Base-by-base conservation (phyloP, 2,888 invertebrate species). In the Adineta ricciae region DNA sequence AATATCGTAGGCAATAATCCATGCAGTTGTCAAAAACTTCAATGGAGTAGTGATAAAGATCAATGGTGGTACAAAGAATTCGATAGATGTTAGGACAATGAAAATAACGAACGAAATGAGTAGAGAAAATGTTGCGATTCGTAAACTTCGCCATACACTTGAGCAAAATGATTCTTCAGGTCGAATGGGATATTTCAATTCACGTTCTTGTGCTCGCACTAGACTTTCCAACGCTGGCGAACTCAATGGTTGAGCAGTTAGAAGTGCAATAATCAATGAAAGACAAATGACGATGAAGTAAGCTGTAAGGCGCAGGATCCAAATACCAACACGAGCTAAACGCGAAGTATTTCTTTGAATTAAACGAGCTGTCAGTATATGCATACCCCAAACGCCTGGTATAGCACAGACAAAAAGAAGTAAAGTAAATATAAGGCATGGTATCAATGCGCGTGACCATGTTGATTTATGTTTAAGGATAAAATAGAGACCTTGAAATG, bases 221-320 rank as follows among this genome's bases (percentile, higher is more conserved):
- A 78, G 5, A 41, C 78, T 78, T 41, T 78, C 78, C 4, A 78
- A 41, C 14, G 78, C 78, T 78, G 78, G 78, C n/a, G 78, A 41
- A 41, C 78, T 78, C 11, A 78, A 24, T 41, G 78, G 78, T 78
- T 78, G 78, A 78, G 78, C 78, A 24, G n/a, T 78, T 24, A n/a
- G 36, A 9, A 78, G 78, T 78, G 78, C 78, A 78, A 78, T 9
- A 41, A 78, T 41, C 24, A 41, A 3, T n/a, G 78, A 38, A 14
- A 78, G 9, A n/a, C 38, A 78, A 9, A 78, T 41, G 41, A 24
- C 8, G 41, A n/a, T 41, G 14, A 78, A 41, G n/a, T 78, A 38
- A 5, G 41, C 14, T 41, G 41, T 24, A 41, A 78, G 24, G 41
- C 78, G 78, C 21, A 78, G 38, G 38, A 78, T 0, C 78, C 78